phyloP scores from a whole-genome alignment of 2,113 vertebrate genomes.

The Coracopsis vasa region DNA sequence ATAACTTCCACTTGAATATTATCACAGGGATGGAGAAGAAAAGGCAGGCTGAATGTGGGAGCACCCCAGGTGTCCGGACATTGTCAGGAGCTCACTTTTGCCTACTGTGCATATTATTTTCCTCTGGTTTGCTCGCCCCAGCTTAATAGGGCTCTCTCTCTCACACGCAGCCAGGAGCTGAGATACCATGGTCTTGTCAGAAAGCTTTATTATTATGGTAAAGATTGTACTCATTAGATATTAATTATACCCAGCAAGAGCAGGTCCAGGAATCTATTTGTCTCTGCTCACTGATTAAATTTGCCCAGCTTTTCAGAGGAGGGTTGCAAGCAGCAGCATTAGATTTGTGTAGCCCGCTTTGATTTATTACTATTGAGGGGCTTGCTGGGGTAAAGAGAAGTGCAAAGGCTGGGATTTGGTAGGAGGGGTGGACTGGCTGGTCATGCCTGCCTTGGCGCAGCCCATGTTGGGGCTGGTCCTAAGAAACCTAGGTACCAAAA shows the following conservation, averaged over 20 bases:
- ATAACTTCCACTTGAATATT: background rate
- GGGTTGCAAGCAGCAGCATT: background rate
- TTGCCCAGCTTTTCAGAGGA: background rate
- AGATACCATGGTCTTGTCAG: conserved; percentile 39
- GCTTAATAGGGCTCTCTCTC: background rate
- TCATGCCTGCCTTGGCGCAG: background rate
- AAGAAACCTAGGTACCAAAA: background rate
- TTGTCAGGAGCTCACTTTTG: conserved; percentile 25
- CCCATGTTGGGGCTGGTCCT: background rate
- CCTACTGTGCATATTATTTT: conserved; percentile 37
- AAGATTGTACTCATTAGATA: conserved; percentile 60
- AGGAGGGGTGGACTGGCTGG: fast-evolving
- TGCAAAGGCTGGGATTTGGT: background rate
- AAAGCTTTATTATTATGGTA: conserved; percentile 62
- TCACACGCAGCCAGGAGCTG: conserved; percentile 8
- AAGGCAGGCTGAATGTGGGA: conserved; percentile 5
- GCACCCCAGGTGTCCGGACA: conserved; percentile 37
- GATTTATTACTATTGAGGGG: background rate
- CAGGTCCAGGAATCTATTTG: conserved; percentile 55
- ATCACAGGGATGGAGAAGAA: conserved; percentile 30
- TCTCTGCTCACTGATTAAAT: conserved; percentile 10
- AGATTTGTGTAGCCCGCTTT: background rate
- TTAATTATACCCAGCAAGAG: conserved; percentile 60
- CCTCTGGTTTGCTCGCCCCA: background rate
- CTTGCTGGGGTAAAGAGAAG: background rate